phyloP scores from a whole-genome alignment of 2,888 invertebrate genomes.

The Labia minor region DNA sequence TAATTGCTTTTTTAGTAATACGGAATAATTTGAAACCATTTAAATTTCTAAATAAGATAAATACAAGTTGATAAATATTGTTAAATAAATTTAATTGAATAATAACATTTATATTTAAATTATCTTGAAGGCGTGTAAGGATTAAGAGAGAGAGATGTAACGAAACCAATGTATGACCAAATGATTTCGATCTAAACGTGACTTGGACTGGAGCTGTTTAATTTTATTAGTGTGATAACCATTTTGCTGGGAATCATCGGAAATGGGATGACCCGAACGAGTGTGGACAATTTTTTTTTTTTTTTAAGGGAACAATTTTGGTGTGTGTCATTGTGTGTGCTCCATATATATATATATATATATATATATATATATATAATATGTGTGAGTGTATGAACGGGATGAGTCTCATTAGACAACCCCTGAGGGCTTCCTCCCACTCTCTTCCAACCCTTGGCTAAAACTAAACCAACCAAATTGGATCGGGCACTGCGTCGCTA shows the following conservation, averaged over 20 bases:
- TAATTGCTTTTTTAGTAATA: too few relatives aligned
- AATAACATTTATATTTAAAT: too few relatives aligned
- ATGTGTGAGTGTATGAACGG: too few relatives aligned
- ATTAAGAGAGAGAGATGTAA: too few relatives aligned
- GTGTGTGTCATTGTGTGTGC: background rate
- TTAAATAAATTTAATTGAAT: too few relatives aligned
- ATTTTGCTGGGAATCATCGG: background rate
- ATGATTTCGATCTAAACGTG: constrained; percentile 3
- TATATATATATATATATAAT: too few relatives aligned
- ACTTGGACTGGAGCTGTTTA: background rate
- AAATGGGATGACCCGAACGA: background rate
- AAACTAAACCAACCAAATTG: background rate
- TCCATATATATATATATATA: too few relatives aligned
- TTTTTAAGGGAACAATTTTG: background rate
- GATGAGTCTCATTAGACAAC: background rate
- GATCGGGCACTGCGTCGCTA: background rate
- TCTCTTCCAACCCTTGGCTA: too few relatives aligned
- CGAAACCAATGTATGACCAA: background rate
- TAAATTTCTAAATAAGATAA: too few relatives aligned
- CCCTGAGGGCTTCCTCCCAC: background rate
- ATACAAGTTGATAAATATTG: too few relatives aligned
- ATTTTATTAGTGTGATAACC: background rate
- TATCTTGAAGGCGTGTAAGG: too few relatives aligned
- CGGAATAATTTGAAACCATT: too few relatives aligned
- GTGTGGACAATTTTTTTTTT: background rate